These are phyloP conservation scores for Hedya salicella DNA, from an alignment of 2,888 invertebrate species.

Conservation along the genomic window DNA sequence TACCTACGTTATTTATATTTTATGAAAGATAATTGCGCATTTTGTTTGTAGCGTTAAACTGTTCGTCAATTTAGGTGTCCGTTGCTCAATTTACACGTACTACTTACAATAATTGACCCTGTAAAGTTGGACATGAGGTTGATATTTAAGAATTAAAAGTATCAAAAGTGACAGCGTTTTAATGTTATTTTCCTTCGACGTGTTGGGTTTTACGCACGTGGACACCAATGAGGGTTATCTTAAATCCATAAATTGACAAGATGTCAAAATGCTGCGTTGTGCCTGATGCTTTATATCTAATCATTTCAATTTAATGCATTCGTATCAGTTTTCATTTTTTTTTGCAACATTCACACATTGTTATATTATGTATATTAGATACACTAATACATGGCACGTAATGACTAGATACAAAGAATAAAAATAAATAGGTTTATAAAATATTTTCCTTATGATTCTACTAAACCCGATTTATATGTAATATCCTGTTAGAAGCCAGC, in stretches of 20 bases:
- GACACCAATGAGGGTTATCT: neutral
- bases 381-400: no score
- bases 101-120: constrained; percentile 28
- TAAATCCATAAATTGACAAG: neutral
- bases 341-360: no score
- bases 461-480: no score
- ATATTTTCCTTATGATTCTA: no score
- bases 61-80: neutral
- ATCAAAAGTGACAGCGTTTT: neutral
- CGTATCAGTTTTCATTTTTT: no score
- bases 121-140: constrained; percentile 4
- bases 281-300: no score
- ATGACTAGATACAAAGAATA: no score
- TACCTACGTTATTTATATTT: neutral
- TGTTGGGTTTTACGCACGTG: neutral
- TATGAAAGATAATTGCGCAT: neutral
- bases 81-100: constrained; percentile 2
- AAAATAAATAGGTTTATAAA: no score
- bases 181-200: neutral
- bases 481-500: no score
- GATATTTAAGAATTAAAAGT: neutral
- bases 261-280: no score
- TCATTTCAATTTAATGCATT: no score
- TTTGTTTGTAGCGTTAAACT: neutral
- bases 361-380: no score